Evolutionary conservation across 2,113 vertebrate genomes (phyloP).

Genomic region (Alexandromys fortis): DNA sequence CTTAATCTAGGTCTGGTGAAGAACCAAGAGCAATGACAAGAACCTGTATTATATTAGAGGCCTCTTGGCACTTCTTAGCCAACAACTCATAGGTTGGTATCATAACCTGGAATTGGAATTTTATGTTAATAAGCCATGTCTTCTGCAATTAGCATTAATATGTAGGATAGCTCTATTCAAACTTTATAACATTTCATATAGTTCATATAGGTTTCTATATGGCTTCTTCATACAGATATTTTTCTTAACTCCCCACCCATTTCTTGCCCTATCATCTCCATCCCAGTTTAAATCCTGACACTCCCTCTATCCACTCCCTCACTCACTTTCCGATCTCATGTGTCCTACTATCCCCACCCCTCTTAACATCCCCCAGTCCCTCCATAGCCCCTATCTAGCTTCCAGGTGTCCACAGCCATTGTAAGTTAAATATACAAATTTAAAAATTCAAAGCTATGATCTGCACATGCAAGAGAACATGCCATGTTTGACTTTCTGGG

Average conservation of each 20-base stretch:
- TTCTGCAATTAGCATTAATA: neutral
- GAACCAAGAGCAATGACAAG: neutral
- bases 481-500: neutral
- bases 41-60: neutral
- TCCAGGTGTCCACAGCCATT: neutral
- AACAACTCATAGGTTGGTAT: neutral
- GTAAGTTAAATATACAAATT: neutral
- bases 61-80: neutral
- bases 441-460: neutral
- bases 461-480: neutral
- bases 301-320: neutral
- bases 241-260: neutral
- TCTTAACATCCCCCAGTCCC: neutral
- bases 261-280: neutral
- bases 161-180: neutral
- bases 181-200: neutral
- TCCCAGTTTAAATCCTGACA: neutral
- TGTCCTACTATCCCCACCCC: neutral
- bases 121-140: neutral
- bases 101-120: neutral
- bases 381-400: neutral
- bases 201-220: neutral
- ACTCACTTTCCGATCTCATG: neutral
- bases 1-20: neutral
- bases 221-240: neutral